phyloP scores from a whole-genome alignment of 1,140 invertebrate species.

The Drosophila obscura region DNA sequence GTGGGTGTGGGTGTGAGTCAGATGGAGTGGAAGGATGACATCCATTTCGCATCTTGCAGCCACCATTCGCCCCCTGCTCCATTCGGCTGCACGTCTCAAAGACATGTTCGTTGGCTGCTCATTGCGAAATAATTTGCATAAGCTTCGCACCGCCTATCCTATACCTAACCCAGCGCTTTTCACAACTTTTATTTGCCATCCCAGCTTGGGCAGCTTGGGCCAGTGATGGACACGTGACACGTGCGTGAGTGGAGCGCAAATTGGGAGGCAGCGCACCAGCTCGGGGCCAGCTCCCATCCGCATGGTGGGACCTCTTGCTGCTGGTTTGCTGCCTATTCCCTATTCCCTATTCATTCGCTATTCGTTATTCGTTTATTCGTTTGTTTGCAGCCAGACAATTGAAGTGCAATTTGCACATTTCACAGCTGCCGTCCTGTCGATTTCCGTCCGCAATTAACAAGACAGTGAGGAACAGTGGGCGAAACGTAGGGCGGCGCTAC shows the following conservation, averaged over 20 bases:
- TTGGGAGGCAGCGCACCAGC: conserved; percentile 4
- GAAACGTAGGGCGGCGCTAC: too few species aligned
- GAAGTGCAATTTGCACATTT: conserved; percentile 62
- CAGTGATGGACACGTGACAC: conserved; percentile 16
- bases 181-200: conserved; percentile 46
- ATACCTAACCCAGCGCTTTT: not conserved
- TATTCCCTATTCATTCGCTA: not conserved
- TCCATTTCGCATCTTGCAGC: conserved; percentile 37
- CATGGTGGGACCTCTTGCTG: not conserved
- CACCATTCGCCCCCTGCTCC: not conserved
- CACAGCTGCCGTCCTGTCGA: conserved; percentile 8
- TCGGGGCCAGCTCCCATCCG: not conserved
- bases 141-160: conserved; percentile 34
- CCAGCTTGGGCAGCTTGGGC: not conserved
- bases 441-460: conserved; percentile 55
- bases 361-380: conserved; percentile 27
- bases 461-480: too few species aligned
- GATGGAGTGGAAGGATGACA: conserved; percentile 27
- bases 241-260: not conserved
- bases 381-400: conserved; percentile 57
- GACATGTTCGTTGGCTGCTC: conserved; percentile 64
- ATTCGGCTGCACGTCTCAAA: conserved; percentile 39
- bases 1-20: not conserved
- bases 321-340: not conserved
- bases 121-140: conserved; percentile 80